These are phyloP conservation scores for Pararge aegeria DNA, from an alignment of 1,140 invertebrate genomes.

Conservation along the genomic window DNA sequence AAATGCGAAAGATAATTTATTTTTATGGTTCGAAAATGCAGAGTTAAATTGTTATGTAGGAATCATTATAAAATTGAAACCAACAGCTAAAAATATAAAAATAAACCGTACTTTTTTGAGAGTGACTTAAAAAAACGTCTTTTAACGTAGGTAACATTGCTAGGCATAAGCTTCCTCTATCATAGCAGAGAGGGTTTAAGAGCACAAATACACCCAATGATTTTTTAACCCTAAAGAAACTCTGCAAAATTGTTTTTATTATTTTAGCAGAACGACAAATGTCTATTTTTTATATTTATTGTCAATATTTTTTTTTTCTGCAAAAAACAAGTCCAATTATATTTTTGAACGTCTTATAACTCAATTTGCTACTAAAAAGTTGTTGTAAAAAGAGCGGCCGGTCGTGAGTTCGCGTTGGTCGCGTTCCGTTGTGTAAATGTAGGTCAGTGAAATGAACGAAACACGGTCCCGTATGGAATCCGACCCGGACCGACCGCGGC, in stretches of 20 bases:
- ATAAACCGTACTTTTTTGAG: too few relatives aligned
- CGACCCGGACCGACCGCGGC: conserved; percentile 55
- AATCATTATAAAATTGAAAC: neutral
- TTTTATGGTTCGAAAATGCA: neutral
- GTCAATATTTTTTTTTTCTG: too few relatives aligned
- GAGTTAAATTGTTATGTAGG: neutral
- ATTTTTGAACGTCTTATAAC: conserved; percentile 19
- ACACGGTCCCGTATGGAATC: conserved; percentile 70
- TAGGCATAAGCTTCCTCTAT: too few relatives aligned
- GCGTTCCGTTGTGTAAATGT: conserved; percentile 66
- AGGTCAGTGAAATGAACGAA: conserved; percentile 76
- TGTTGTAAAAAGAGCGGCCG: conserved; percentile 23
- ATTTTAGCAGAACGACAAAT: too few relatives aligned
- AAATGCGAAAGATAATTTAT: neutral
- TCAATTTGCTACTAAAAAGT: conserved; percentile 25
- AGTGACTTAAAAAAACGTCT: too few relatives aligned
- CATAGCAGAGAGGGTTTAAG: too few relatives aligned
- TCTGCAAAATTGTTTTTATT: too few relatives aligned
- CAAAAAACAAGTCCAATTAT: neutral
- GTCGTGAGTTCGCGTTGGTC: conserved; percentile 32
- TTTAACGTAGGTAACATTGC: too few relatives aligned
- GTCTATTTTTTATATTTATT: too few relatives aligned
- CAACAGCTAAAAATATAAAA: too few relatives aligned
- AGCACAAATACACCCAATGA: too few relatives aligned
- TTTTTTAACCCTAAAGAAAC: too few relatives aligned